A percentile compares a stretch with the other conserved stretches of the same genome.
Evolutionary conservation across 2,888 invertebrate species (phyloP).

Genomic region (Carterocephalus palaemon): DNA sequence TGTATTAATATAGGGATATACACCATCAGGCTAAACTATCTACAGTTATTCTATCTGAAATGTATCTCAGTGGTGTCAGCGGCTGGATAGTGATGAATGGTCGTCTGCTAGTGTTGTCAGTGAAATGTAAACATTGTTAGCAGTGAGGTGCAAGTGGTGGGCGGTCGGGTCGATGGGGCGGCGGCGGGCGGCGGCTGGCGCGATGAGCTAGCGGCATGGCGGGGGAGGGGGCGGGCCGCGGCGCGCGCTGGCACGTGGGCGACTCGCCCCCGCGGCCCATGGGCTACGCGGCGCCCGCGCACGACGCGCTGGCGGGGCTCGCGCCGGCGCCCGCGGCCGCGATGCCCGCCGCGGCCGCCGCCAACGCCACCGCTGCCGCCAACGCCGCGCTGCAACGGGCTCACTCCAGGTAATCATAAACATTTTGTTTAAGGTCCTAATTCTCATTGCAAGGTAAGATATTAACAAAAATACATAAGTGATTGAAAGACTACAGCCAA

Average conservation of each 20-base stretch:
- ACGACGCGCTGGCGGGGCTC: constrained; percentile 76
- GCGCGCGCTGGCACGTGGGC: constrained; percentile 81
- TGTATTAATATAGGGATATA: no score
- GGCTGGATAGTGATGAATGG: no score
- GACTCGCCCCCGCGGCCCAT: constrained; percentile 79
- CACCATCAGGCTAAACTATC: no score
- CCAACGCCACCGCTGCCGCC: constrained; percentile 46
- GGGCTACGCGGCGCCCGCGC: constrained; percentile 79
- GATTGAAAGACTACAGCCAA: no score
- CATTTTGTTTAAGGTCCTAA: no score
- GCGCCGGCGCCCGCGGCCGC: constrained; percentile 70
- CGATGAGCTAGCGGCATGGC: constrained; percentile 78
- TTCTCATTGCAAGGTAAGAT: no score
- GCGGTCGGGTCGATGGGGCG: constrained; percentile 29
- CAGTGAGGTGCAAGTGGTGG: constrained; percentile 1
- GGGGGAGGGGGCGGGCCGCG: constrained; percentile 82
- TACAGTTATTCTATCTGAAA: no score
- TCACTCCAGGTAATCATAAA: constrained; percentile 77
- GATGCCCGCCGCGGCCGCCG: constrained; percentile 59
- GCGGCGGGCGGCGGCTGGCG: constrained; percentile 61
- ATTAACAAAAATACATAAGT: no score
- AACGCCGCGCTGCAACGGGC: constrained; percentile 81
- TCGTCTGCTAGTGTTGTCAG: no score
- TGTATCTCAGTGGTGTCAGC: no score
- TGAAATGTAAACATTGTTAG: constrained; percentile 5